phyloP scores from a whole-genome alignment of 2,888 invertebrate species.

The Chironomus tentans region DNA sequence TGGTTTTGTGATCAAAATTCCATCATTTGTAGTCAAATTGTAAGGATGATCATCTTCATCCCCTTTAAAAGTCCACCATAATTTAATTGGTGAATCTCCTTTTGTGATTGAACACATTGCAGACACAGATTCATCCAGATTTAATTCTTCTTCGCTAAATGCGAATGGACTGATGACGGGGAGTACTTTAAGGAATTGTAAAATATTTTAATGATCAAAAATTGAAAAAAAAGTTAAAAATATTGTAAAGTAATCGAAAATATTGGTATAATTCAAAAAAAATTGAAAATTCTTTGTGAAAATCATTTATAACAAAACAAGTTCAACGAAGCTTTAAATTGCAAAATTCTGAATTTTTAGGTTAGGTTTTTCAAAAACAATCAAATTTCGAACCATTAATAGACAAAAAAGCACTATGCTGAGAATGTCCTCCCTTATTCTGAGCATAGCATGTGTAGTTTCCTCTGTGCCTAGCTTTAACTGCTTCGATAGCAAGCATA shows the following conservation, averaged over 20 bases:
- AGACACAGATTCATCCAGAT: slow-evolving; percentile 57
- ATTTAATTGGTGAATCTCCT: slow-evolving; percentile 46
- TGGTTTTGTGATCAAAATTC: slow-evolving; percentile 48
- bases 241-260: too few relatives aligned
- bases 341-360: slow-evolving; percentile 2
- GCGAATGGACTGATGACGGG: slow-evolving; percentile 63
- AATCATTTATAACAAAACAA: too few relatives aligned
- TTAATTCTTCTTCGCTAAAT: slow-evolving; percentile 61
- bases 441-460: slow-evolving; percentile 52
- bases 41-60: slow-evolving; percentile 26
- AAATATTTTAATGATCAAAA: too few relatives aligned
- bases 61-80: slow-evolving; percentile 49
- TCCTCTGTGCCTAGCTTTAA: slow-evolving; percentile 42
- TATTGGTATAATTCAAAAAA: too few relatives aligned
- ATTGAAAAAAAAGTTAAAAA: too few relatives aligned
- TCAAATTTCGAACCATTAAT: slow-evolving; percentile 50
- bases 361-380: neutral
- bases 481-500: slow-evolving; percentile 53
- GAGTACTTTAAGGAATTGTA: slow-evolving; percentile 45
- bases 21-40: slow-evolving; percentile 42
- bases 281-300: too few relatives aligned
- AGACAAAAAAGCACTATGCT: slow-evolving; percentile 52
- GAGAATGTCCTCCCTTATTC: slow-evolving; percentile 49
- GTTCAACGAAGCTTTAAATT: neutral
- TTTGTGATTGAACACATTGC: slow-evolving; percentile 44